Conservation (phyloP, 2,888 invertebrate genomes). For the Scaptomyza parva region DNA sequence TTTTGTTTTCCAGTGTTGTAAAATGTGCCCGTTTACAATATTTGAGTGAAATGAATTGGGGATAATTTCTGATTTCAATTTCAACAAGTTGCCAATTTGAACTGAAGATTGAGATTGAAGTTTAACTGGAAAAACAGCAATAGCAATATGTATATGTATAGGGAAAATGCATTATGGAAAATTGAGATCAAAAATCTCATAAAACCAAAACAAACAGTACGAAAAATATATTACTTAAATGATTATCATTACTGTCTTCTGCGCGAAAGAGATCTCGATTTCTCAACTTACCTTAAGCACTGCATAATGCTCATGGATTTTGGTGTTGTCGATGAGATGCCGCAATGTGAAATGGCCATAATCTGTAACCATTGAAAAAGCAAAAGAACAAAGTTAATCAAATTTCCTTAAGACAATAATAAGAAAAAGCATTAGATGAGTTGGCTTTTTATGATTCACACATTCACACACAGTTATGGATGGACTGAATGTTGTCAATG, state of each 20-base stretch:
- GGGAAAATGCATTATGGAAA: conserved; percentile 16
- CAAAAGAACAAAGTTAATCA: not conserved
- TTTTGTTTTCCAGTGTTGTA: conserved; percentile 30
- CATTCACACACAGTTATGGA: conserved; percentile 14
- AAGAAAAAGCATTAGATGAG: conserved; percentile 15
- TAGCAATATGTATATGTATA: not conserved
- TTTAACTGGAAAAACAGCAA: conserved; percentile 48
- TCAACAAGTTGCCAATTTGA: conserved; percentile 34
- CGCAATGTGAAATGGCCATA: conserved; percentile 88
- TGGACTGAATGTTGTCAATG: too few relatives aligned
- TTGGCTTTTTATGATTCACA: conserved; percentile 12
- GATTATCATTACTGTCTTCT: too few relatives aligned
- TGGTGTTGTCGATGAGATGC: conserved; percentile 86
- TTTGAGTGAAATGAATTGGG: conserved; percentile 16
- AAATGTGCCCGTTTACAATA: conserved; percentile 39
- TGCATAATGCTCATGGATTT: conserved; percentile 91
- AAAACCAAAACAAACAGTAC: too few relatives aligned
- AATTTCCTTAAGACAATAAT: not conserved
- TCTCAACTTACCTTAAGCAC: conserved; percentile 89
- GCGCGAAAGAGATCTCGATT: too few relatives aligned
- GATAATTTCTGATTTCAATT: conserved; percentile 15
- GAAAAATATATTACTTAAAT: too few relatives aligned
- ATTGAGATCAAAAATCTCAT: not conserved
- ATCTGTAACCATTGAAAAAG: conserved; percentile 72
- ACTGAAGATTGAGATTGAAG: conserved; percentile 23